A percentile compares a stretch with the other conserved stretches of the same genome.
phyloP scores from a whole-genome alignment of 2,888 invertebrate species.

The Cerceris ruficornis region DNA sequence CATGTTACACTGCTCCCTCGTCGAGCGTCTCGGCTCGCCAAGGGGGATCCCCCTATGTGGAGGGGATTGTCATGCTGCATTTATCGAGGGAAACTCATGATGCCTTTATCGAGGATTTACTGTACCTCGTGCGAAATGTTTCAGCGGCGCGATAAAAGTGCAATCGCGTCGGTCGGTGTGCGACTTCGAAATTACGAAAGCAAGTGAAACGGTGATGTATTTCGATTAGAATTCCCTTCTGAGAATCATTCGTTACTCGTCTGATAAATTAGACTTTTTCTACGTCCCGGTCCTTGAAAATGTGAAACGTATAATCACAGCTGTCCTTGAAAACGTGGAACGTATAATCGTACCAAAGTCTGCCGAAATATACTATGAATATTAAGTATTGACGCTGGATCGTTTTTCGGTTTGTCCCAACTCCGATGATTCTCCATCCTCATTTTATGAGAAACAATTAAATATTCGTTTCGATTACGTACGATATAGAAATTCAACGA shows the following conservation, averaged over 20 bases:
- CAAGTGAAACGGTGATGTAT: background rate
- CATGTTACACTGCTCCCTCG: too few relatives aligned
- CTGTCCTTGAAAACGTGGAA: background rate
- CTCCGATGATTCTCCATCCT: too few relatives aligned
- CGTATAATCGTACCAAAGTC: too few relatives aligned
- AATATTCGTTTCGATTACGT: too few relatives aligned
- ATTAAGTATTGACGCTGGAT: background rate
- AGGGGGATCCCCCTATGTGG: too few relatives aligned
- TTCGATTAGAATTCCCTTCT: background rate
- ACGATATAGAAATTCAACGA: too few relatives aligned
- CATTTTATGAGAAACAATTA: too few relatives aligned
- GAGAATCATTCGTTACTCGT: background rate
- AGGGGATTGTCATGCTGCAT: too few relatives aligned
- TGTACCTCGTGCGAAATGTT: background rate
- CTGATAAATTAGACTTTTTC: background rate
- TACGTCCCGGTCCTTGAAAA: background rate
- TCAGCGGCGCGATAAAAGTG: background rate
- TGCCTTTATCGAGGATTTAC: too few relatives aligned
- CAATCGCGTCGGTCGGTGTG: background rate
- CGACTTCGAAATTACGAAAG: conserved; percentile 9
- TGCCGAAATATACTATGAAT: background rate
- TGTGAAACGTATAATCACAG: background rate
- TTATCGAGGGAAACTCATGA: too few relatives aligned
- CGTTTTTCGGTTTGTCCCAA: too few relatives aligned
- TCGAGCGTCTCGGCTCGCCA: too few relatives aligned